Evolutionary conservation across 2,888 invertebrate genomes (phyloP).

Genomic region (Hartigia nigra): DNA sequence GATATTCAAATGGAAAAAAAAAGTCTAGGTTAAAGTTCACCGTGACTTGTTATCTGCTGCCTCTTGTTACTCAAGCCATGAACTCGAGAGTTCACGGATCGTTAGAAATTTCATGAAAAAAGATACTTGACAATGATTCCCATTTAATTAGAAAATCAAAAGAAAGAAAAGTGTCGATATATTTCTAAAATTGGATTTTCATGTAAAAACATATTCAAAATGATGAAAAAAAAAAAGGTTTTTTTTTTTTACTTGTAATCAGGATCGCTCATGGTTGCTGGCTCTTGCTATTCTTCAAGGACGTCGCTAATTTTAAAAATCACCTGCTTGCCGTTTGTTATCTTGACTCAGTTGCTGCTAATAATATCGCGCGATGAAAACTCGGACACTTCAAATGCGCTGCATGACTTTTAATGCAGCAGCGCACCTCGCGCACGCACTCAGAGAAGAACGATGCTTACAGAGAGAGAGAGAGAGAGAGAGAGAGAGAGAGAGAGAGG

Average conservation of each 20-base stretch:
- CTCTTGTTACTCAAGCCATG: background rate
- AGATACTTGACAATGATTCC: background rate
- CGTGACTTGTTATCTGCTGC: background rate
- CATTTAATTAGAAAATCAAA: background rate
- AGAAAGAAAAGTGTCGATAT: no score
- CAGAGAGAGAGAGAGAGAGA: background rate
- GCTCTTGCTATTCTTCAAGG: background rate
- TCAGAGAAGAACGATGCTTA: background rate
- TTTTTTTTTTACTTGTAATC: background rate
- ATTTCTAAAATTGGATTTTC: no score
- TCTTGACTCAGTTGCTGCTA: background rate
- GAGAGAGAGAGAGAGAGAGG: background rate
- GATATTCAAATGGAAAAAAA: background rate
- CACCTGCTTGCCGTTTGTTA: background rate
- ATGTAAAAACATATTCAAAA: no score
- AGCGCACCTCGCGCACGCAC: background rate
- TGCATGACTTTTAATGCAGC: background rate
- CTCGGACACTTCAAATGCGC: background rate
- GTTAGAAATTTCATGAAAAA: background rate
- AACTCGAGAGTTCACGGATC: background rate
- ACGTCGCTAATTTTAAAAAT: background rate
- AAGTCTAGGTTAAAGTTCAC: background rate
- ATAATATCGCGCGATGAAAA: background rate
- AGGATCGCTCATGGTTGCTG: background rate
- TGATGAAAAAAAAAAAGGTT: no score